phyloP scores from a whole-genome alignment of 2,797 vertebrate species.

The Bovichtus variegatus region DNA sequence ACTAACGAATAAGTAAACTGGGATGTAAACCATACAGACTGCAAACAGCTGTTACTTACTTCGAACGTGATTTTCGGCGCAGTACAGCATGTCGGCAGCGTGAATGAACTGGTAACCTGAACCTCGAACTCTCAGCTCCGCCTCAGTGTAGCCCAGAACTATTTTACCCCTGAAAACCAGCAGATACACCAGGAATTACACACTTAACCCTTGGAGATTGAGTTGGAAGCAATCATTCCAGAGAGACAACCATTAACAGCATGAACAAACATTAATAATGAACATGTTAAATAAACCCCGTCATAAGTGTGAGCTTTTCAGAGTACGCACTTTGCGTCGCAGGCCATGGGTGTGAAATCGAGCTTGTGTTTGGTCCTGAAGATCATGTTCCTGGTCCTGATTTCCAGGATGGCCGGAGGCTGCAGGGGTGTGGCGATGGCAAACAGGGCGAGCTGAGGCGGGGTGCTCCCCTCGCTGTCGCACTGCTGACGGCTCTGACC shows the following conservation, averaged over 20 bases:
- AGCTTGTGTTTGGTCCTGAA: conserved; percentile 92
- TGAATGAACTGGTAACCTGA: conserved; percentile 86
- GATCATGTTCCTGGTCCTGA: conserved; percentile 85
- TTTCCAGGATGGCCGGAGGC: conserved; percentile 87
- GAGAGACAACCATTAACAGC: no score
- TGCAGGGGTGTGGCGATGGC: conserved; percentile 86
- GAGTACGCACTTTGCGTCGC: conserved; percentile 84
- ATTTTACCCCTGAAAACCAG: conserved; percentile 77
- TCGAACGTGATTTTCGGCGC: conserved; percentile 83
- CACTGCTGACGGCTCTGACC: conserved; percentile 76
- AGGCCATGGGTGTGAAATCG: conserved; percentile 90
- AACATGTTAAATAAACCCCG: neutral
- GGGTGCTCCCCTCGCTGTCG: conserved; percentile 24
- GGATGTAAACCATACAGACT: neutral
- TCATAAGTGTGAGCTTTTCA: neutral
- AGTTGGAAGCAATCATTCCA: neutral
- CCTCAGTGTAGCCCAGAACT: conserved; percentile 84
- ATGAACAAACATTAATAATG: no score
- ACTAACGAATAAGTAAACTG: no score
- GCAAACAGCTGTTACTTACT: conserved; percentile 70
- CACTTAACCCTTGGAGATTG: neutral
- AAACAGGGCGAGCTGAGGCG: conserved; percentile 85
- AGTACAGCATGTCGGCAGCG: conserved; percentile 85
- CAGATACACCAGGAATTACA: neutral
- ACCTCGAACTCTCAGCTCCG: conserved; percentile 81